phyloP scores from a whole-genome alignment of 2,888 invertebrate species.

The Boloria euphrosyne region DNA sequence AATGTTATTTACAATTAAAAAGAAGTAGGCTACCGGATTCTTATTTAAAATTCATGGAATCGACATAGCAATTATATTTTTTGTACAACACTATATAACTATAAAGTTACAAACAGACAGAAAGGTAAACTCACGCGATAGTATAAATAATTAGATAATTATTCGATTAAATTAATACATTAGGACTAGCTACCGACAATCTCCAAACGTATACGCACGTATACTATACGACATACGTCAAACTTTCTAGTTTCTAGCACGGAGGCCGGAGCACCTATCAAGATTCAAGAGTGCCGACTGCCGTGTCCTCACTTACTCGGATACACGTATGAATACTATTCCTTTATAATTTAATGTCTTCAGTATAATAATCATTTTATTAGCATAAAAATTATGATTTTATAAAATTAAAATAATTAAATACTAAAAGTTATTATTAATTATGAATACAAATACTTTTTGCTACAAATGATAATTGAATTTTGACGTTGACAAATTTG shows the following conservation, averaged over 20 bases:
- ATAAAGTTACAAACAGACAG: constrained; percentile 11
- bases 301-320: constrained; percentile 43
- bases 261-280: constrained; percentile 23
- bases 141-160: constrained; percentile 32
- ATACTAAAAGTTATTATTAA: too few relatives aligned
- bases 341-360: background rate
- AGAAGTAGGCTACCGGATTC: constrained; percentile 77
- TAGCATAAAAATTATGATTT: too few relatives aligned
- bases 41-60: constrained; percentile 35
- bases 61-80: constrained; percentile 2
- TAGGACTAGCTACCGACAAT: constrained; percentile 42
- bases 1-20: constrained; percentile 40
- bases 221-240: constrained; percentile 48
- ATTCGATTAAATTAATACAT: constrained; percentile 38
- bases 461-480: too few relatives aligned
- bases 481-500: background rate
- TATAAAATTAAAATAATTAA: too few relatives aligned
- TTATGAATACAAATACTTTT: too few relatives aligned
- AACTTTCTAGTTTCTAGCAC: constrained; percentile 49
- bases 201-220: constrained; percentile 43
- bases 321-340: constrained; percentile 32
- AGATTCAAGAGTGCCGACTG: constrained; percentile 44
- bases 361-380: too few relatives aligned
- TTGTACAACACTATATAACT: constrained; percentile 1
- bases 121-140: constrained; percentile 32